A percentile compares a stretch with the other conserved stretches of the same genome.
phyloP scores from a whole-genome alignment of 1,140 invertebrate genomes.

The Leptestheria dahalacensis region DNA sequence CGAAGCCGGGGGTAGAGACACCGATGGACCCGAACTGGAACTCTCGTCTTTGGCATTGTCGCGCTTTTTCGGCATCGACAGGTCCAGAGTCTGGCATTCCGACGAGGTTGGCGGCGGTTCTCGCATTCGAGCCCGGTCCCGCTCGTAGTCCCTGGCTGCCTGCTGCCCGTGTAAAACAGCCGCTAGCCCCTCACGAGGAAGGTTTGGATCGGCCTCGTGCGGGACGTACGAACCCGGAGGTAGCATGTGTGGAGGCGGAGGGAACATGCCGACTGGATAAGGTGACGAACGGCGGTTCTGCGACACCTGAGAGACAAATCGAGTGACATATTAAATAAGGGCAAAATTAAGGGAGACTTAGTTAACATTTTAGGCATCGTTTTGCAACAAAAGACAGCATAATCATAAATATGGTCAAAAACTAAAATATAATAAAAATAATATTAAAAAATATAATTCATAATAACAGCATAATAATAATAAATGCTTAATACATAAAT shows the following conservation, averaged over 20 bases:
- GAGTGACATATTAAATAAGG: no score
- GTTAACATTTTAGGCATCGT: no score
- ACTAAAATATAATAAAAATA: not conserved
- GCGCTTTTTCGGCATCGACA: conserved; percentile 54
- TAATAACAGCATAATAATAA: no score
- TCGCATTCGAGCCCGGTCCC: conserved; percentile 15
- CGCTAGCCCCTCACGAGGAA: conserved; percentile 6
- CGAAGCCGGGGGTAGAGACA: not conserved
- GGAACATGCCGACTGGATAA: not conserved
- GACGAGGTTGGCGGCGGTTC: conserved; percentile 8
- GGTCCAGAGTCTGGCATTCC: conserved; percentile 51
- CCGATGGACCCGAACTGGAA: conserved; percentile 14
- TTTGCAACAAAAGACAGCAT: no score
- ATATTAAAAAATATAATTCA: not conserved
- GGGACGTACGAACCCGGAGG: conserved; percentile 10
- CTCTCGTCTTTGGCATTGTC: conserved; percentile 7
- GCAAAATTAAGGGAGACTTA: no score
- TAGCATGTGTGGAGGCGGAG: not conserved
- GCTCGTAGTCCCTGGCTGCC: conserved; percentile 26
- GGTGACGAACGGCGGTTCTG: not conserved
- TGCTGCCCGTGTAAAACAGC: conserved; percentile 33
- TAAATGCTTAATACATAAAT: no score
- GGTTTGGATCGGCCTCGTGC: not conserved
- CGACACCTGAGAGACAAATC: no score
- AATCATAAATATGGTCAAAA: no score